Evolutionary conservation across 64 coral and sea anemone species (phyloP).

Genomic region (Montipora capricornis): DNA sequence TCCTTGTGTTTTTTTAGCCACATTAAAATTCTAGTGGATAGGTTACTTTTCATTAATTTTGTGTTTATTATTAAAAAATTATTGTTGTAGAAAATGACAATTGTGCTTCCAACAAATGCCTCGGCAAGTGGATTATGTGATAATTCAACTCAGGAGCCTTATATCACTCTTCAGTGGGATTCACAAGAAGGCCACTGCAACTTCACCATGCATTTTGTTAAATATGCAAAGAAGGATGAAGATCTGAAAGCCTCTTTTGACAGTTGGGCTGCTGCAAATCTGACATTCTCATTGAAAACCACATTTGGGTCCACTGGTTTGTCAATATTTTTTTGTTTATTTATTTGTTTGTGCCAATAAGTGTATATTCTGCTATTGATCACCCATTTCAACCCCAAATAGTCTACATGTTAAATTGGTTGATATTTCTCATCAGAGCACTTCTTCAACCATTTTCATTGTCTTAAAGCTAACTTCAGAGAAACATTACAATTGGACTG

Average conservation of each 20-base stretch:
- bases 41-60: too few relatives aligned
- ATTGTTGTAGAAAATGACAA: neutral
- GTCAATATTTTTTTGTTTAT: neutral
- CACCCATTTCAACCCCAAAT: too few relatives aligned
- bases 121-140: neutral
- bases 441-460: too few relatives aligned
- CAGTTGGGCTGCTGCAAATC: slow-evolving; percentile 9
- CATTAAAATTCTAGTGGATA: too few relatives aligned
- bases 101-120: slow-evolving; percentile 1
- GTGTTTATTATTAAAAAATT: too few relatives aligned
- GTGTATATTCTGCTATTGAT: too few relatives aligned
- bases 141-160: neutral
- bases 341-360: neutral
- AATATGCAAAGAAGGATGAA: neutral
- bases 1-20: too few relatives aligned
- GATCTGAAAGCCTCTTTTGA: neutral
- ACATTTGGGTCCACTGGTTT: neutral
- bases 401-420: too few relatives aligned
- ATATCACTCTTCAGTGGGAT: neutral
- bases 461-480: too few relatives aligned
- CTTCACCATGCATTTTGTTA: slow-evolving; percentile 35
- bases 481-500: too few relatives aligned
- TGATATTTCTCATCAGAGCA: too few relatives aligned
- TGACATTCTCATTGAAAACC: slow-evolving; percentile 13
- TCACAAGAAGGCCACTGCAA: neutral